A percentile compares a stretch with the other conserved stretches of the same genome.
phyloP scores from a whole-genome alignment of 2,113 vertebrate species.

The Clarias batrachus region DNA sequence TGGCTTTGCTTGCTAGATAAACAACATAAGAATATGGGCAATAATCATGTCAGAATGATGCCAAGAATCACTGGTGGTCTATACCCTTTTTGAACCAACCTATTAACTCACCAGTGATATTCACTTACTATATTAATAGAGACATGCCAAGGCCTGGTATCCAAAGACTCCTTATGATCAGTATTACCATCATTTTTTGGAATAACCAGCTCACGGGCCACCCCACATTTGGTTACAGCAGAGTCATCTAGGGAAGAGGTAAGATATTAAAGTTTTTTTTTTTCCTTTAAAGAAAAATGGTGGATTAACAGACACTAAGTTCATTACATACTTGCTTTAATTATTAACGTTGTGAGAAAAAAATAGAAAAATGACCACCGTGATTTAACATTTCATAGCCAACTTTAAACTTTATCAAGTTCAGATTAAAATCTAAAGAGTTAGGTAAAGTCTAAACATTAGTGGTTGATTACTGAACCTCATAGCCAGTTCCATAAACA shows the following conservation, averaged over 20 bases:
- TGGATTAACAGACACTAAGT: not conserved
- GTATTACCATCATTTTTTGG: not conserved
- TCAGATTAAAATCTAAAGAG: not conserved
- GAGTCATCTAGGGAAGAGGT: constrained; percentile 63
- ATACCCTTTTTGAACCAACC: not conserved
- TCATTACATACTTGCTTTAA: not conserved
- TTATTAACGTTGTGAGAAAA: not conserved
- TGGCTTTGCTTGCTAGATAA: constrained; percentile 39
- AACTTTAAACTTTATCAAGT: not conserved
- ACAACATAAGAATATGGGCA: not conserved
- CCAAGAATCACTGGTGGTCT: not conserved
- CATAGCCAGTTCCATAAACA: not conserved
- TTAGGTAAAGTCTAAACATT: not conserved
- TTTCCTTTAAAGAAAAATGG: too few species aligned
- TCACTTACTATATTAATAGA: constrained; percentile 63
- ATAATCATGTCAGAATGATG: not conserved
- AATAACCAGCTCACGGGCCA: constrained; percentile 70
- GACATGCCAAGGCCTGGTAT: constrained; percentile 76
- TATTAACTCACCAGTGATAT: not conserved
- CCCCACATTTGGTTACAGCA: constrained; percentile 76
- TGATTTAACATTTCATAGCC: not conserved
- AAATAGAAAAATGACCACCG: not conserved
- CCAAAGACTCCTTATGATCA: not conserved
- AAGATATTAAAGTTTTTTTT: not conserved
- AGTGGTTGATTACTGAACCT: not conserved